These are phyloP conservation scores for Tinamus guttatus DNA, from an alignment of 2,113 vertebrate genomes.

Conservation along the genomic window DNA sequence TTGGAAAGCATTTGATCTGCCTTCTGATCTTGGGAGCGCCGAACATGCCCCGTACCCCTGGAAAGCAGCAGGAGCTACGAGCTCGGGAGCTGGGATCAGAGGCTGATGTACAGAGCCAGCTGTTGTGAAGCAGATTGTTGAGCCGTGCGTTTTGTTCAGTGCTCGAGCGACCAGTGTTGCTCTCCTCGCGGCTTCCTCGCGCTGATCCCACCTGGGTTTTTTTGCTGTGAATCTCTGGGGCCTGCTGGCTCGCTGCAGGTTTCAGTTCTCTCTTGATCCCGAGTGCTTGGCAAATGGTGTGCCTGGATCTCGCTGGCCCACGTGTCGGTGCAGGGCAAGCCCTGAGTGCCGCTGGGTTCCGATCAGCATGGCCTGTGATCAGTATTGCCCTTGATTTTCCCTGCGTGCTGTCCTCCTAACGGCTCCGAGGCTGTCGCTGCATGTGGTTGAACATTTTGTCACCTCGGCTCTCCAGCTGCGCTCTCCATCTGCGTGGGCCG, in stretches of 20 bases:
- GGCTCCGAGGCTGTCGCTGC: neutral
- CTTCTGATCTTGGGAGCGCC: conserved; percentile 40
- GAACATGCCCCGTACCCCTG: conserved; percentile 43
- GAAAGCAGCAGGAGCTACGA: conserved; percentile 45
- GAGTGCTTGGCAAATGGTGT: neutral
- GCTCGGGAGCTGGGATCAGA: conserved; percentile 3
- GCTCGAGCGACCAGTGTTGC: neutral
- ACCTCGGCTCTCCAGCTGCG: neutral
- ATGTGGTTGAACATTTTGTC: neutral
- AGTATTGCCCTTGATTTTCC: conserved; percentile 13
- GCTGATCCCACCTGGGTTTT: conserved; percentile 51
- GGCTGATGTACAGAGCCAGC: conserved; percentile 39
- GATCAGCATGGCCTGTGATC: neutral
- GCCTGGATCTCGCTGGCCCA: neutral
- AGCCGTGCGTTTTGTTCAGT: neutral
- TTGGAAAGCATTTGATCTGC: conserved; percentile 47
- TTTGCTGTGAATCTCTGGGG: conserved; percentile 35
- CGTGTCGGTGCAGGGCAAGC: neutral
- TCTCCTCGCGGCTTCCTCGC: neutral
- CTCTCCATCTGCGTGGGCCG: neutral
- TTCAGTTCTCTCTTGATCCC: conserved; percentile 17
- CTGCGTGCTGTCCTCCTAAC: neutral
- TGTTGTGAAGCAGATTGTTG: conserved; percentile 43
- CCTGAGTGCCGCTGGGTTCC: neutral
- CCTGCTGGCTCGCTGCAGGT: conserved; percentile 58